Evolutionary conservation across 2,797 vertebrate species (phyloP).

Genomic region (Echeneis naucrates): DNA sequence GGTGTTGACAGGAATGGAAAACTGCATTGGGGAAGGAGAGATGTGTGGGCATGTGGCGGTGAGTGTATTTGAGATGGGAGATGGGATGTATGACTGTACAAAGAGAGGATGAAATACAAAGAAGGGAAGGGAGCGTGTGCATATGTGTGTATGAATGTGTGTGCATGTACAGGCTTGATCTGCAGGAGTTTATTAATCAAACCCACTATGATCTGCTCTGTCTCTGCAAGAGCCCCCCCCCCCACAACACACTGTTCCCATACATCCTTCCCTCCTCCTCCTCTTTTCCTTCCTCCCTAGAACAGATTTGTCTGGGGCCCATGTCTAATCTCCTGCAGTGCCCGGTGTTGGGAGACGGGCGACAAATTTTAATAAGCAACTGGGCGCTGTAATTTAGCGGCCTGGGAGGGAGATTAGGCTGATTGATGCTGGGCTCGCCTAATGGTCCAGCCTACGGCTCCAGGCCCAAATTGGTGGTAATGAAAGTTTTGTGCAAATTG

Average conservation of each 20-base stretch:
- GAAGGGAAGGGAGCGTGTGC: background rate
- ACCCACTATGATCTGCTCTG: slow-evolving; percentile 65
- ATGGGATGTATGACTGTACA: slow-evolving; percentile 53
- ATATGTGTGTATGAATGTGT: slow-evolving; percentile 16
- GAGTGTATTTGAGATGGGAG: slow-evolving; percentile 50
- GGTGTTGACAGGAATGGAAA: slow-evolving; percentile 69
- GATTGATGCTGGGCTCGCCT: slow-evolving; percentile 83
- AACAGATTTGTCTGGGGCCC: slow-evolving; percentile 79
- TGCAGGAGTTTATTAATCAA: slow-evolving; percentile 80
- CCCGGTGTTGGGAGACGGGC: slow-evolving; percentile 77
- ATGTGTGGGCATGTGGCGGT: slow-evolving; percentile 22
- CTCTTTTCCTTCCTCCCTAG: slow-evolving; percentile 50
- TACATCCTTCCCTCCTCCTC: slow-evolving; percentile 51
- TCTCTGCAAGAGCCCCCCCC: slow-evolving; percentile 57
- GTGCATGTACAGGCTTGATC: slow-evolving; percentile 33
- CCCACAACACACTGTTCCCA: slow-evolving; percentile 60
- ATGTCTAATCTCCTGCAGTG: slow-evolving; percentile 78
- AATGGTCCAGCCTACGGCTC: slow-evolving; percentile 85
- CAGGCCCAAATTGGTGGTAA: slow-evolving; percentile 84
- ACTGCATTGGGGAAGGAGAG: slow-evolving; percentile 47
- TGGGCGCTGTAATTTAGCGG: slow-evolving; percentile 81
- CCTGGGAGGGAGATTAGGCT: slow-evolving; percentile 85
- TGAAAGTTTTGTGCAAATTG: slow-evolving; percentile 91
- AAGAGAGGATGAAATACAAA: slow-evolving; percentile 29
- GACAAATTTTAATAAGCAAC: slow-evolving; percentile 85